A percentile compares a stretch with the other conserved stretches of the same genome.
Conservation (phyloP, 2,888 invertebrate genomes). For the Ochropacha duplaris region DNA sequence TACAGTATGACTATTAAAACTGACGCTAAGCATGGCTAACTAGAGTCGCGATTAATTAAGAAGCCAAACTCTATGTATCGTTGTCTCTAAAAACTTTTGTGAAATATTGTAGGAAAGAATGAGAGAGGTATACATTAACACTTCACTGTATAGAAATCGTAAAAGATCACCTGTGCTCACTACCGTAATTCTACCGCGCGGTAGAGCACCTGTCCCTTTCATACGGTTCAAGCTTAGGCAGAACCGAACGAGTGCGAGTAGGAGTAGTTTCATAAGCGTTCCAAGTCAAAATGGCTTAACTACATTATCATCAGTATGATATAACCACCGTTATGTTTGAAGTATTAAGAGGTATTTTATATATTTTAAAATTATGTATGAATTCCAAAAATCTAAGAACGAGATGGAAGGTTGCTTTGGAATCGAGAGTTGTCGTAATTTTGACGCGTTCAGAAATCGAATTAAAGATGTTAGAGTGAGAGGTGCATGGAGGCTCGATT, state of each 20-base stretch:
- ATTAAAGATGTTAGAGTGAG: conserved; percentile 81
- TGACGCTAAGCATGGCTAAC: conserved; percentile 72
- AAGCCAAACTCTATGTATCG: conserved; percentile 46
- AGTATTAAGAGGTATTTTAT: conserved; percentile 17
- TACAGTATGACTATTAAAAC: conserved; percentile 57
- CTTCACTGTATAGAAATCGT: conserved; percentile 58
- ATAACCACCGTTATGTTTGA: conserved; percentile 34
- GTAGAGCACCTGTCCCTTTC: conserved; percentile 83
- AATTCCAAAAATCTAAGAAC: conserved; percentile 56
- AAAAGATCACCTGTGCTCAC: conserved; percentile 84
- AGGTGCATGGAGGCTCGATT: conserved; percentile 69
- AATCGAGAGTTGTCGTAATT: conserved; percentile 75
- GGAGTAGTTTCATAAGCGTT: conserved; percentile 68
- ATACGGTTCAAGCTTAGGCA: conserved; percentile 77
- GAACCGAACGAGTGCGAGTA: conserved; percentile 81
- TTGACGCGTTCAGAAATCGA: conserved; percentile 82
- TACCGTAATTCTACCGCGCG: conserved; percentile 79
- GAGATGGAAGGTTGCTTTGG: conserved; percentile 76
- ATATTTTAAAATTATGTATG: conserved; percentile 14
- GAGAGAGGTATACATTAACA: conserved; percentile 71
- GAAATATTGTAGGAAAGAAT: conserved; percentile 42
- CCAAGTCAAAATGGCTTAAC: conserved; percentile 44
- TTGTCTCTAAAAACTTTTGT: conserved; percentile 44
- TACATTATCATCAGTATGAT: conserved; percentile 4
- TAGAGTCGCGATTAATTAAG: conserved; percentile 67